A percentile compares a stretch with the other conserved stretches of the same genome.
These are phyloP conservation scores for Monoplex corrugatus DNA, from an alignment of 2,888 invertebrate species.

Conservation along the genomic window DNA sequence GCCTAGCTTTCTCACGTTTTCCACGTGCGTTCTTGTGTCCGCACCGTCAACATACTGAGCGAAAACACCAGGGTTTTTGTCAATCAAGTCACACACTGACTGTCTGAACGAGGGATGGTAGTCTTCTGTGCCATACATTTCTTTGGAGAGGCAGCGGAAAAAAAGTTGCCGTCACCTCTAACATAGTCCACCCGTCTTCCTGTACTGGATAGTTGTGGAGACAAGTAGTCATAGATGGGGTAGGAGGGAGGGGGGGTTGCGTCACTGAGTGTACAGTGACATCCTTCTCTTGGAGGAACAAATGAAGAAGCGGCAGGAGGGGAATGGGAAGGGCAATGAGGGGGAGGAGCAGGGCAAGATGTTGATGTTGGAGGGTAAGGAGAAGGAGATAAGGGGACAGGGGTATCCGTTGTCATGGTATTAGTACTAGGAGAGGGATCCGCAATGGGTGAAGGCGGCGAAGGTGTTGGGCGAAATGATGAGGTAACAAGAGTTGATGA, in stretches of 20 bases:
- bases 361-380: no score
- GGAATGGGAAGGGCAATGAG: no score
- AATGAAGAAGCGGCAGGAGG: no score
- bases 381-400: no score
- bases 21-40: slow-evolving; percentile 62
- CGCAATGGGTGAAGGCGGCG: no score
- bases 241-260: not conserved
- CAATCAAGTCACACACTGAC: slow-evolving; percentile 68
- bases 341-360: no score
- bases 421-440: no score
- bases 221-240: slow-evolving; percentile 11
- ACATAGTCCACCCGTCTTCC: slow-evolving; percentile 70
- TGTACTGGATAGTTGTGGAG: no score
- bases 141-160: slow-evolving; percentile 72
- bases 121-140: slow-evolving; percentile 67
- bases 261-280: no score
- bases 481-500: not conserved
- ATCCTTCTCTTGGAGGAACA: no score
- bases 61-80: slow-evolving; percentile 68
- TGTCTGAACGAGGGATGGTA: slow-evolving; percentile 68
- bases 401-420: no score
- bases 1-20: slow-evolving; percentile 64
- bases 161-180: slow-evolving; percentile 74
- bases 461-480: no score
- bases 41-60: slow-evolving; percentile 68